Conservation (phyloP, 1,140 invertebrate species). For the Ips typographus region DNA sequence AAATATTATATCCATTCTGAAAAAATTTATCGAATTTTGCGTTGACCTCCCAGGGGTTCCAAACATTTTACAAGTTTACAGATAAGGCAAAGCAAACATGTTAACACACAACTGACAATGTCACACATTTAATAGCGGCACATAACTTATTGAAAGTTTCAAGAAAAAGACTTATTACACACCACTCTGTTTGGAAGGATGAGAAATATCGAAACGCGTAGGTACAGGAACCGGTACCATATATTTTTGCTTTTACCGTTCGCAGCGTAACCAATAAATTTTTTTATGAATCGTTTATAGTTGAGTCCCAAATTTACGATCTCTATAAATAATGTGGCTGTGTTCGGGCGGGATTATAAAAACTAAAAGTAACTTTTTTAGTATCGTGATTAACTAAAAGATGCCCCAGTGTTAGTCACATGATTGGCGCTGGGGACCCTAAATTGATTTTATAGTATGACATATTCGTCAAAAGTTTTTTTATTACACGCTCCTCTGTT, state of each 20-base stretch:
- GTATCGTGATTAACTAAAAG: not conserved
- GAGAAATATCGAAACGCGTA: not conserved
- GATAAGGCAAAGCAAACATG: no score
- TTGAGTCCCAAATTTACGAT: slow-evolving; percentile 16
- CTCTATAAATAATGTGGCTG: slow-evolving; percentile 11
- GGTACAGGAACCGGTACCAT: not conserved
- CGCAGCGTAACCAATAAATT: slow-evolving; percentile 10
- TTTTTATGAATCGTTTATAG: slow-evolving; percentile 15
- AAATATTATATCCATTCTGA: no score
- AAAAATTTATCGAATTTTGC: no score
- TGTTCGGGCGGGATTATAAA: not conserved
- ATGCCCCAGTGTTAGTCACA: no score
- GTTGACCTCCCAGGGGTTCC: no score
- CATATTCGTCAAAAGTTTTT: no score
- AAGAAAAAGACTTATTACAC: not conserved
- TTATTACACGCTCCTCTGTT: no score
- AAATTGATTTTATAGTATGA: no score
- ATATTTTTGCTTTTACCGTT: slow-evolving; percentile 9
- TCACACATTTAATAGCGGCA: no score
- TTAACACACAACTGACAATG: no score
- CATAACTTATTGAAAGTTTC: not conserved
- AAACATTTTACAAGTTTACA: no score
- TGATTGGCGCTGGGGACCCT: no score
- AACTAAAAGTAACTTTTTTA: not conserved
- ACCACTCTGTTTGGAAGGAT: not conserved